Conservation (phyloP, 1,140 invertebrate species). For the Drosophila athabasca region DNA sequence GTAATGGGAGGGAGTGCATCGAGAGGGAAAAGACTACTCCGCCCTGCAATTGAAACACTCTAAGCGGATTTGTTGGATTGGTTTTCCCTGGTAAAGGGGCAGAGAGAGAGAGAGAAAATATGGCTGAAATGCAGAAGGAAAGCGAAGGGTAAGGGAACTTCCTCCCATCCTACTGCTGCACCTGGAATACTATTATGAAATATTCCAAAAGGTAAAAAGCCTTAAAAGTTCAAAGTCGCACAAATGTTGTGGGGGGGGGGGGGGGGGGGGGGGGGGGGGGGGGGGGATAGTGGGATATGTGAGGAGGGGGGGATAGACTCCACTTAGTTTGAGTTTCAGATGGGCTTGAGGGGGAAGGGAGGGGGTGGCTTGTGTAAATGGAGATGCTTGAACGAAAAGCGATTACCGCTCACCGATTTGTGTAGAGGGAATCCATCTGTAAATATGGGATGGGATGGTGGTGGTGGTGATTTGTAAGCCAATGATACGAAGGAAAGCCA, state of each 20-base stretch:
- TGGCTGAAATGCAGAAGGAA: slow-evolving; percentile 11
- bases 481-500: slow-evolving; percentile 5
- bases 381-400: slow-evolving; percentile 30
- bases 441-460: slow-evolving; percentile 36
- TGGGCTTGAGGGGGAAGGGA: neutral
- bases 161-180: too few relatives aligned
- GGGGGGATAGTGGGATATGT: too few relatives aligned
- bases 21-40: neutral
- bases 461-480: slow-evolving; percentile 6
- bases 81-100: slow-evolving; percentile 12
- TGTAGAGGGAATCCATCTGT: slow-evolving; percentile 18
- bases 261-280: too few relatives aligned
- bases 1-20: neutral
- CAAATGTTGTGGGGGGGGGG: too few relatives aligned
- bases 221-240: slow-evolving; percentile 49
- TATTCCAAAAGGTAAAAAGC: slow-evolving; percentile 13
- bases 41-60: slow-evolving; percentile 44
- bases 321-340: too few relatives aligned
- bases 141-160: too few relatives aligned
- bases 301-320: too few relatives aligned
- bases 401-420: slow-evolving; percentile 12
- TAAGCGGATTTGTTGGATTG: slow-evolving; percentile 55
- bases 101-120: neutral
- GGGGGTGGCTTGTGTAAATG: slow-evolving; percentile 18
- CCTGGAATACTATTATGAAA: slow-evolving; percentile 32